Conservation (phyloP, 2,797 vertebrate genomes). For the Ceyx erithaca region DNA sequence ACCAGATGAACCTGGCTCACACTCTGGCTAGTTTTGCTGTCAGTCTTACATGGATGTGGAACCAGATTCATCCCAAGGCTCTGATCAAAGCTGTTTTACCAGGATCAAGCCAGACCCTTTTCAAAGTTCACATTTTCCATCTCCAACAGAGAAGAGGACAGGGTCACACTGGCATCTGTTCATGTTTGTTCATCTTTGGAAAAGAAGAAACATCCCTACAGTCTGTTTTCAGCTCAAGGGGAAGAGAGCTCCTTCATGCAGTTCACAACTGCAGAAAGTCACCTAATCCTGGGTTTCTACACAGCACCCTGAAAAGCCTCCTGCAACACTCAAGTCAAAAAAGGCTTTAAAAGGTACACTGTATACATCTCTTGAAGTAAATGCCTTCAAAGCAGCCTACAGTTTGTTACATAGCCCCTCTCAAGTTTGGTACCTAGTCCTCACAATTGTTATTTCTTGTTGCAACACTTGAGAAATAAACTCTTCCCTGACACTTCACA, state of each 20-base stretch:
- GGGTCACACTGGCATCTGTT: background rate
- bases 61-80: slow-evolving; percentile 37
- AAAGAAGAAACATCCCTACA: background rate
- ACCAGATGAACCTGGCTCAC: slow-evolving; percentile 14
- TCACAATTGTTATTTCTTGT: background rate
- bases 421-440: background rate
- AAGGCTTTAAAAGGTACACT: background rate
- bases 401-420: background rate
- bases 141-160: background rate
- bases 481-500: background rate
- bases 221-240: background rate
- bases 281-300: background rate
- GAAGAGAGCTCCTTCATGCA: background rate
- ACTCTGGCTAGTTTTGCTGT: background rate
- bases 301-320: background rate
- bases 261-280: background rate
- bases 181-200: background rate
- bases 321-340: background rate
- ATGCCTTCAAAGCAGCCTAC: background rate
- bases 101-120: background rate
- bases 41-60: background rate
- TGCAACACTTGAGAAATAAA: background rate
- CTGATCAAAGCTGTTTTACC: slow-evolving; percentile 44
- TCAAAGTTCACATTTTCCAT: slow-evolving; percentile 25
- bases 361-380: background rate